A percentile compares a stretch with the other conserved stretches of the same genome.
phyloP scores from a whole-genome alignment of 2,797 vertebrate species.

The Crocidura indochinensis region DNA sequence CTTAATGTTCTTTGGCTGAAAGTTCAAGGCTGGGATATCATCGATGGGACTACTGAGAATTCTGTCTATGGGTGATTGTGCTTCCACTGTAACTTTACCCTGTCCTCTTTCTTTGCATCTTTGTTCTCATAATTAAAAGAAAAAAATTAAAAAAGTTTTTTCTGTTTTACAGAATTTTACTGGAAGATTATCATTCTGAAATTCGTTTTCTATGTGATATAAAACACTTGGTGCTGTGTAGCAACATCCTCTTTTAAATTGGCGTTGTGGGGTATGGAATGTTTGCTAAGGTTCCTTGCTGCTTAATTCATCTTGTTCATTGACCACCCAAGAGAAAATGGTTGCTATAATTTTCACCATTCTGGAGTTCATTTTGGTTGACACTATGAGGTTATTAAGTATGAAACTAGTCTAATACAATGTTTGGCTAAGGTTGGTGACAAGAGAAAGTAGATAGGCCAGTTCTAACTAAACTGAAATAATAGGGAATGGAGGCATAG shows the following conservation, averaged over 20 bases:
- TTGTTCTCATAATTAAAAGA: too few species aligned
- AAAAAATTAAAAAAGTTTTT: too few species aligned
- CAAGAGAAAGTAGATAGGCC: not conserved
- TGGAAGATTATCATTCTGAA: not conserved
- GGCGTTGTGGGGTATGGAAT: too few species aligned
- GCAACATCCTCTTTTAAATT: not conserved
- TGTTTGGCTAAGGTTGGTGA: not conserved
- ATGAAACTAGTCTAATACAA: not conserved
- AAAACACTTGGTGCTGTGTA: not conserved
- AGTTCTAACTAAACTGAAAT: not conserved
- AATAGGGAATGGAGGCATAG: not conserved
- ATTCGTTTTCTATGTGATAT: not conserved
- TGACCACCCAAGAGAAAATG: too few species aligned
- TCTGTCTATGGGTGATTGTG: too few species aligned
- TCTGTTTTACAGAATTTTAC: constrained; percentile 43
- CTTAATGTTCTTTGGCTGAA: too few species aligned
- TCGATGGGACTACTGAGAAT: too few species aligned
- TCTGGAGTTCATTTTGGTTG: not conserved
- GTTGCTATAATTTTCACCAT: not conserved
- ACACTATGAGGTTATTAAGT: not conserved
- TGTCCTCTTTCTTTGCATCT: too few species aligned
- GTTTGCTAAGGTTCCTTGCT: too few species aligned
- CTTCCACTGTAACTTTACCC: too few species aligned
- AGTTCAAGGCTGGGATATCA: too few species aligned
- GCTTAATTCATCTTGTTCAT: too few species aligned